Evolutionary conservation across 2,797 vertebrate species (phyloP), one percentile per base, ranked within the genome.

Genomic region (Rhodeus uyekii): DNA sequence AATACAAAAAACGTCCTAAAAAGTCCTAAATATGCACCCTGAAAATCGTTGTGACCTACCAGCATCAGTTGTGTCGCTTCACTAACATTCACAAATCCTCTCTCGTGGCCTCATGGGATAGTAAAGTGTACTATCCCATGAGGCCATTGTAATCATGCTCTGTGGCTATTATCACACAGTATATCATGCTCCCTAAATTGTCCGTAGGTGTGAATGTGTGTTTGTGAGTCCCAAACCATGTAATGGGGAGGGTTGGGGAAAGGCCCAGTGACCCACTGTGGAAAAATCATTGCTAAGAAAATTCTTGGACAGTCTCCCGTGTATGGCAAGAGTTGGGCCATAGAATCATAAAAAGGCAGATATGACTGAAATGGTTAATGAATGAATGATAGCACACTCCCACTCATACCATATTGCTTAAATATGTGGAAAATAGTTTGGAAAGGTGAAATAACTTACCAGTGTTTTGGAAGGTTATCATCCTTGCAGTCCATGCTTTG

Each of bases 401-500:
- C 53, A 60, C 73, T 38, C 72, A 27, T 36, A 16, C 13, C 46
- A 73, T 50, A 22, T 50, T 73, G 10, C 69, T 36, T 6, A 42
- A 58, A 76, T 44, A n/a, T n/a, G n/a, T n/a, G n/a, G n/a, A n/a
- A n/a, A n/a, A n/a, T n/a, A n/a, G n/a, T 55, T 68, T 29, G 46
- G 9, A 69, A n/a, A 2, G 18, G 27, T 58, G 8, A 71, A 68
- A 68, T 68, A 19, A 78, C n/a, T 22, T 71, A 12, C 39, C 38
- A 55, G 5, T 69, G 24, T 61, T 46, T 80, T 71, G 53, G 69
- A 48, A 14, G n/a, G 34, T 63, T 74, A 19, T 78, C 68, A 78
- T 78, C 76, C 34, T 27, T 38, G 39, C 24, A 36, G 29, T 34
- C 39, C 38, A 78, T 8, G 29, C 27, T 61, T 69, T 55, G 44